phyloP scores from a whole-genome alignment of 2,113 vertebrate species.

The Epinephelus lanceolatus region DNA sequence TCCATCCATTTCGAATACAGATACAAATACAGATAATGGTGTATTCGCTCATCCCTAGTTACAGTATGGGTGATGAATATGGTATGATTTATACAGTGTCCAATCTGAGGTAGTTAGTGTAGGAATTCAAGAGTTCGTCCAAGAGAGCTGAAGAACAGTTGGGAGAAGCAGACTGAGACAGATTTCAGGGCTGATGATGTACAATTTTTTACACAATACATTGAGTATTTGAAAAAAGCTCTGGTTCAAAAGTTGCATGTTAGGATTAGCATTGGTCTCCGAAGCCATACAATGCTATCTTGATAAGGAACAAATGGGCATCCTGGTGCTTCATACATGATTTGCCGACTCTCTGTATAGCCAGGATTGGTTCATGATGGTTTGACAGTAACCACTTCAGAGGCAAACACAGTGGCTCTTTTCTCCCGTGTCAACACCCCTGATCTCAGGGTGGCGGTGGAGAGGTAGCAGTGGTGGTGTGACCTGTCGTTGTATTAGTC shows the following conservation, averaged over 20 bases:
- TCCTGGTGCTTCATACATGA: constrained; percentile 1
- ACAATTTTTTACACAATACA: too few relatives aligned
- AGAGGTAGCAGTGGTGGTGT: constrained; percentile 42
- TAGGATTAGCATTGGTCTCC: neutral
- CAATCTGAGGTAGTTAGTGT: too few relatives aligned
- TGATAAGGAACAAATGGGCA: constrained; percentile 20
- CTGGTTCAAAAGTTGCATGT: neutral
- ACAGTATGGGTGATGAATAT: too few relatives aligned
- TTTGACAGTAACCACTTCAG: constrained; percentile 66
- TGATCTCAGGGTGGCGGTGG: constrained; percentile 32
- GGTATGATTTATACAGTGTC: too few relatives aligned
- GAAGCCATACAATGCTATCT: neutral
- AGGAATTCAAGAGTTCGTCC: too few relatives aligned
- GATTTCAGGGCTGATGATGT: too few relatives aligned
- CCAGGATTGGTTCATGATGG: constrained; percentile 33
- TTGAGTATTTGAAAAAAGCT: neutral
- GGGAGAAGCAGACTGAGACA: too few relatives aligned
- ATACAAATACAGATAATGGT: too few relatives aligned
- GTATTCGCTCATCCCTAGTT: too few relatives aligned
- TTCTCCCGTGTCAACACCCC: constrained; percentile 64
- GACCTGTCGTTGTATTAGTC: constrained; percentile 72
- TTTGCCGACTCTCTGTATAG: neutral
- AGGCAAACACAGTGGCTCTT: constrained; percentile 50
- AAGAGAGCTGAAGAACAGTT: too few relatives aligned
- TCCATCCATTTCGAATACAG: too few relatives aligned